Base-by-base conservation (phyloP, 2,113 vertebrate species). In the Macrotus californicus region DNA sequence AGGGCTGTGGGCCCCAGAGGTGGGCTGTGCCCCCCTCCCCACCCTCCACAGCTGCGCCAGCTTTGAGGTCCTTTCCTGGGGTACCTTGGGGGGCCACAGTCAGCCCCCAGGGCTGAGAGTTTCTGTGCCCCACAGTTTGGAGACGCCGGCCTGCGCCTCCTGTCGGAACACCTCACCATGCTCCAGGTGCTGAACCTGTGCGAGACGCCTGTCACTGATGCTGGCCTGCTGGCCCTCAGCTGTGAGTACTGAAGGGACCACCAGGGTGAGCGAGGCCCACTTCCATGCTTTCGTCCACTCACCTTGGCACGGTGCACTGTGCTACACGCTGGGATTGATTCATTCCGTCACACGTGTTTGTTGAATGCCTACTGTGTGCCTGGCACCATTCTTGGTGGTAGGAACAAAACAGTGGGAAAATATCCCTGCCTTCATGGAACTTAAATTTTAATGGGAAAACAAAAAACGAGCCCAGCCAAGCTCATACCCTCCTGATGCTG, bases 171-270 rank as follows among this genome's bases (percentile, higher is more conserved):
- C 97, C 99, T 99, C 98, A 99, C 99, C 50, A 99, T 99, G 98
- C 99, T 99, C 93, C 99, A 99, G 98, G 99, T 99, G 96, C 98
- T 99, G 97, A 99, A 99, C 98, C 98, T 99, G 97, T 99, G 99
- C 54, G 99, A 99, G 98, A 99, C 99, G 0, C 99, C 99, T 0
- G 99, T 99, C 80, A 99, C 99, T 0, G 99, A 99, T 7, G 99
- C 99, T 0, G 99, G 99, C 34, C 98, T 99, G 96, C 98, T 99
- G 98, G 99, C 99, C 3, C 99, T 99, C 87, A 99, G 99, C 96
- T 99, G 99, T 99, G 98, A 99, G 99, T 98, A 66, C 34, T 43
- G 67, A 16, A 1, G 1, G 54, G 48, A 0, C 41, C 24, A 21
- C 46, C 1, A 0, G 0, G 0, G 7, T 6, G 24, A 4, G 19